A percentile compares a stretch with the other conserved stretches of the same genome.
Conservation (phyloP, 2,113 vertebrate species). For the Elachura formosa region DNA sequence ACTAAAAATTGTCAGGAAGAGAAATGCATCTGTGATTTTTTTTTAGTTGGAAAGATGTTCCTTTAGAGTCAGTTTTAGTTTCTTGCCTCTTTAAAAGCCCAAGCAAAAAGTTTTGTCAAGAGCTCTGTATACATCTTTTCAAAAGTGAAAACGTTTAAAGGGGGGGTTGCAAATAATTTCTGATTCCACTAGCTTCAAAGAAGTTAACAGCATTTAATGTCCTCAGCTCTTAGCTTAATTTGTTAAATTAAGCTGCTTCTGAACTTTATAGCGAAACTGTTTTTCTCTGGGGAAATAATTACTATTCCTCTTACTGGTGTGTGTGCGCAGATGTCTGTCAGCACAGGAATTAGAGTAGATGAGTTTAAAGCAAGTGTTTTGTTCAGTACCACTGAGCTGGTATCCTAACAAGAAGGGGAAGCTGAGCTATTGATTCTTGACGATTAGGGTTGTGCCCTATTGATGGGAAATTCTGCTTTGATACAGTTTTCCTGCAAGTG, state of each 20-base stretch:
- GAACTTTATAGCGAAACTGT: conserved; percentile 65
- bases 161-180: conserved; percentile 39
- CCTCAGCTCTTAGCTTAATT: conserved; percentile 55
- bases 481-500: neutral
- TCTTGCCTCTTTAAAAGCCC: neutral
- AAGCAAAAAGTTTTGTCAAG: neutral
- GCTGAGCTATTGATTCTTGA: neutral
- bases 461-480: neutral
- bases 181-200: conserved; percentile 22
- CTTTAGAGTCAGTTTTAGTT: neutral
- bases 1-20: neutral
- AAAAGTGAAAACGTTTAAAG: conserved; percentile 28
- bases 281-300: conserved; percentile 70
- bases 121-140: neutral
- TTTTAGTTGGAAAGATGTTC: neutral
- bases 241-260: conserved; percentile 63
- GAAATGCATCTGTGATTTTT: neutral
- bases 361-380: neutral
- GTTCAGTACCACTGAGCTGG: neutral
- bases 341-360: neutral
- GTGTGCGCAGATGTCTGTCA: conserved; percentile 32
- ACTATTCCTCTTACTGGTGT: conserved; percentile 34
- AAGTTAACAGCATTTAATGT: conserved; percentile 43
- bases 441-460: neutral
- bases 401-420: neutral